Conservation (phyloP, 2,113 vertebrate species). For the Amphiprion ocellaris region DNA sequence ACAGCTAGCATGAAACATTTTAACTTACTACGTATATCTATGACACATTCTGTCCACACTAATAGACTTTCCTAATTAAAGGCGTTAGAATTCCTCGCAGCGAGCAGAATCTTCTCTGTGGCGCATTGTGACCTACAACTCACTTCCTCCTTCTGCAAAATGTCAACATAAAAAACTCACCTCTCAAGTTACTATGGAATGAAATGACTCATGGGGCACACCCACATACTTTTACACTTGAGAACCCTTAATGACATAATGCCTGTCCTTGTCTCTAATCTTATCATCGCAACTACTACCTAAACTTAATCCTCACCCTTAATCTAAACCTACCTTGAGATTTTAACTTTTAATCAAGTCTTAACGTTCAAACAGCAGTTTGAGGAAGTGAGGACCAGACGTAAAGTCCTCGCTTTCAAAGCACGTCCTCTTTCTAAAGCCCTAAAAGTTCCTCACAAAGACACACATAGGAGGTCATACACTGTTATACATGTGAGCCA, state of each 20-base stretch:
- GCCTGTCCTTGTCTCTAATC: not conserved
- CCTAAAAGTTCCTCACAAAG: too few relatives aligned
- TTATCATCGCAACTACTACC: not conserved
- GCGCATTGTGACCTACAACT: not conserved
- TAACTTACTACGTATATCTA: not conserved
- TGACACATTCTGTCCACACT: not conserved
- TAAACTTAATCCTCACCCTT: not conserved
- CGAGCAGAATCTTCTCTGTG: not conserved
- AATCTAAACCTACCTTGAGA: not conserved
- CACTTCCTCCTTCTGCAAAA: slow-evolving; percentile 38
- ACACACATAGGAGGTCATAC: not conserved
- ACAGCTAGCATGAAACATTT: not conserved
- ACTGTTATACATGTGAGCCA: too few relatives aligned
- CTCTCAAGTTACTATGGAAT: not conserved
- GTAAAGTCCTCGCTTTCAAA: not conserved
- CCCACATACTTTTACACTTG: not conserved
- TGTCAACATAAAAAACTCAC: not conserved
- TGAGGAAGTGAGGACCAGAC: not conserved
- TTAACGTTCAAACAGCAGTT: not conserved
- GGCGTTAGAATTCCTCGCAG: rapidly evolving
- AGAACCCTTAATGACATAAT: not conserved
- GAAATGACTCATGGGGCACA: slow-evolving; percentile 8
- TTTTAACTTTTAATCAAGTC: not conserved
- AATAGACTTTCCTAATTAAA: not conserved
- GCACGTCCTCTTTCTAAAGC: too few relatives aligned